Percentiles rank a stretch among this genome's conserved stretches.
Evolutionary conservation across 1,140 invertebrate genomes (phyloP).

Genomic region (Heliconius nattereri): DNA sequence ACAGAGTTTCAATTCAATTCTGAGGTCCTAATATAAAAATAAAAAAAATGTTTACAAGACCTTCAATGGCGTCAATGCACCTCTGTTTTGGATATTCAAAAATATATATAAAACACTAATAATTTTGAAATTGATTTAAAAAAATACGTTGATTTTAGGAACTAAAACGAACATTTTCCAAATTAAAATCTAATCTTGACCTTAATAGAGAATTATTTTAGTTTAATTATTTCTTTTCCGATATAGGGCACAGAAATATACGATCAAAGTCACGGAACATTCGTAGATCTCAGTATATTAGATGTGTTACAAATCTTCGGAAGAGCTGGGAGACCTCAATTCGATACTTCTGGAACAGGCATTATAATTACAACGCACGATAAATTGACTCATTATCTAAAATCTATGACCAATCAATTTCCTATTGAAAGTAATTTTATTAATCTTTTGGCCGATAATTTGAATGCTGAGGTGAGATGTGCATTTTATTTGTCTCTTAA

Average conservation of each 20-base stretch:
- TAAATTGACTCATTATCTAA: slow-evolving; percentile 96
- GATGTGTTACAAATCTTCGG: slow-evolving; percentile 99
- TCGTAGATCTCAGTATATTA: slow-evolving; percentile 97
- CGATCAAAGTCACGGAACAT: slow-evolving; percentile 96
- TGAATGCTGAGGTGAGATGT: slow-evolving; percentile 95
- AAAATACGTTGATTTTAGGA: too few relatives aligned
- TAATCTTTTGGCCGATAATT: slow-evolving; percentile 94
- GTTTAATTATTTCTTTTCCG: slow-evolving; percentile 2
- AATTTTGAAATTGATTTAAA: too few relatives aligned
- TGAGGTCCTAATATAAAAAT: too few relatives aligned
- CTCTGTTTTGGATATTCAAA: too few relatives aligned
- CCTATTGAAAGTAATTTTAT: slow-evolving; percentile 99
- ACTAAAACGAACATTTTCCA: too few relatives aligned
- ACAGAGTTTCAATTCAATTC: too few relatives aligned
- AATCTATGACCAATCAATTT: slow-evolving; percentile 96
- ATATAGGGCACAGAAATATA: slow-evolving; percentile 97
- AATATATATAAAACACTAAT: too few relatives aligned
- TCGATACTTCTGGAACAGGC: slow-evolving; percentile 94
- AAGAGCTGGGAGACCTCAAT: slow-evolving; percentile 97
- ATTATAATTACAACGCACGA: slow-evolving; percentile 97
- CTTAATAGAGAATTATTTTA: neutral
- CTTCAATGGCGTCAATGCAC: too few relatives aligned
- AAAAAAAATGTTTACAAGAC: too few relatives aligned
- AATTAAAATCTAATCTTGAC: too few relatives aligned
- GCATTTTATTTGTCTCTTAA: neutral